A percentile compares a stretch with the other conserved stretches of the same genome.
These are phyloP conservation scores for Empis livida DNA, from an alignment of 2,888 invertebrate species.

Conservation along the genomic window DNA sequence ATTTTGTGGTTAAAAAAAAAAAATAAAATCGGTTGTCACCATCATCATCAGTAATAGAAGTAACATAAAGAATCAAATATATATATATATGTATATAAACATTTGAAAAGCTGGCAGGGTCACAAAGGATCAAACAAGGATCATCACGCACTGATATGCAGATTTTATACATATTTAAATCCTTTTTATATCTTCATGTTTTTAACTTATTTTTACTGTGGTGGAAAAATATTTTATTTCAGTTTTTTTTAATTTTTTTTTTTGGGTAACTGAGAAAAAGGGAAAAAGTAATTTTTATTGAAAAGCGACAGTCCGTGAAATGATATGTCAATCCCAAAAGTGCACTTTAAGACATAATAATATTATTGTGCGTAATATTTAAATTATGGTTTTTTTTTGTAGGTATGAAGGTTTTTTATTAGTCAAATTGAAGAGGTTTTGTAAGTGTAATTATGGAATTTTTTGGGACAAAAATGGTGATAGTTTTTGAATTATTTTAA, in stretches of 20 bases:
- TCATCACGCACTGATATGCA: slow-evolving; percentile 9
- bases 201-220: background rate
- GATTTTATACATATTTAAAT: slow-evolving; percentile 9
- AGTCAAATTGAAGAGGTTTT: background rate
- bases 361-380: background rate
- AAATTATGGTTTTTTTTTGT: too few relatives aligned
- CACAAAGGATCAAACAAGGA: background rate
- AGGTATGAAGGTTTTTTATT: background rate
- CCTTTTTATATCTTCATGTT: background rate
- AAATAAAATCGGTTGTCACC: background rate
- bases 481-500: too few relatives aligned
- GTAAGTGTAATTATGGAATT: background rate
- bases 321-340: slow-evolving; percentile 38
- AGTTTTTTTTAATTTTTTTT: background rate
- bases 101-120: background rate
- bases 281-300: slow-evolving; percentile 30
- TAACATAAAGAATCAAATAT: background rate
- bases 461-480: background rate
- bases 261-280: background rate
- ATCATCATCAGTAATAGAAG: background rate
- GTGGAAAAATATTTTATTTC: background rate
- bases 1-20: slow-evolving; percentile 3
- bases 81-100: background rate
- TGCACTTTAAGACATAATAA: slow-evolving; percentile 13
- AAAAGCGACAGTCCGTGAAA: slow-evolving; percentile 39